phyloP scores from a whole-genome alignment of 2,797 vertebrate genomes.

The Heliangelus exortis region DNA sequence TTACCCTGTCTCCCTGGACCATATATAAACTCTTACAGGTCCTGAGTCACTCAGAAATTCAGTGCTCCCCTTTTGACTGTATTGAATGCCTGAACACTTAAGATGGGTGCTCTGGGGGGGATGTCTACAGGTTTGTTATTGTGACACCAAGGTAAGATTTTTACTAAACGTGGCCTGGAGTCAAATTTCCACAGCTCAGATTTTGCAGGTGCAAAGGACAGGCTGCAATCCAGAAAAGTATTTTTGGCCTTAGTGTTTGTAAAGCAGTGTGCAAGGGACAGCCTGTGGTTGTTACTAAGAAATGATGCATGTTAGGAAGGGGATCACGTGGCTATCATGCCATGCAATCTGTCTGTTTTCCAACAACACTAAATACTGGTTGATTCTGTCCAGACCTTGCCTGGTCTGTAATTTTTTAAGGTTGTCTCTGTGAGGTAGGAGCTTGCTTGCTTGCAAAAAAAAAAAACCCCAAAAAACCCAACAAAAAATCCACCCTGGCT shows the following conservation, averaged over 20 bases:
- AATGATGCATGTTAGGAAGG: neutral
- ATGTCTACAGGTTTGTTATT: neutral
- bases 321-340: neutral
- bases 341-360: neutral
- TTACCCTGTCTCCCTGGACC: neutral
- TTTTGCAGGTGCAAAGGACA: slow-evolving; percentile 6
- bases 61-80: neutral
- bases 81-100: neutral
- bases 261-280: neutral
- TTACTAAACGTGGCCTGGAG: neutral
- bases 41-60: slow-evolving; percentile 27
- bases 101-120: neutral
- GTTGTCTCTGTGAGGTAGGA: neutral
- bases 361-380: neutral
- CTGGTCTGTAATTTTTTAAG: neutral
- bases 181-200: neutral
- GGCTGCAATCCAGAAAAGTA: neutral
- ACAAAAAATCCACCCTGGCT: neutral
- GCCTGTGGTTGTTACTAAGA: neutral
- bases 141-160: neutral
- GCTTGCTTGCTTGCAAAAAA: neutral
- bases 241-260: neutral
- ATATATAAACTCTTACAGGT: neutral
- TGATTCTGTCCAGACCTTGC: neutral
- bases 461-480: too few relatives aligned